Conservation (phyloP, 1,140 invertebrate genomes). For the Drosophila ironensis region DNA sequence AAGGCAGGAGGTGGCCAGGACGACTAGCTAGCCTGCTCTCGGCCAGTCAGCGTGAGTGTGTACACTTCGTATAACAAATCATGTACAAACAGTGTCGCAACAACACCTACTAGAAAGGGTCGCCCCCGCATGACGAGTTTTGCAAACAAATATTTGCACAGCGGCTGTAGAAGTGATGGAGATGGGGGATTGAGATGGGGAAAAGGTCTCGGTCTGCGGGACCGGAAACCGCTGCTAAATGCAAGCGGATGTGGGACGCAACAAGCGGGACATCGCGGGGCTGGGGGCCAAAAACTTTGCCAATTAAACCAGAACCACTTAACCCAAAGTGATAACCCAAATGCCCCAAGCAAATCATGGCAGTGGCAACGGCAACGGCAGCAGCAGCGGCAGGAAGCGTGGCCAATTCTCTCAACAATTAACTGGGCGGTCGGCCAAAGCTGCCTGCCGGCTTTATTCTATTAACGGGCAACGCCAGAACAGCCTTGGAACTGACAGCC, state of each 20-base stretch:
- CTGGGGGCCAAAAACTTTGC: constrained; percentile 42
- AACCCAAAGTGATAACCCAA: constrained; percentile 47
- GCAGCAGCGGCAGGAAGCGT: constrained; percentile 36
- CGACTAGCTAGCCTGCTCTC: not conserved
- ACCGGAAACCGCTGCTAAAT: constrained; percentile 52
- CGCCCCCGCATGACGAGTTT: constrained; percentile 8
- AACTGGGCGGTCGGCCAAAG: constrained; percentile 29
- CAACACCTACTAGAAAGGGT: constrained; percentile 32
- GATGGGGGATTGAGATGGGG: not conserved
- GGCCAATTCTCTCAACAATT: constrained; percentile 67
- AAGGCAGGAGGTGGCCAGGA: not conserved
- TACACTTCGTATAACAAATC: constrained; percentile 72
- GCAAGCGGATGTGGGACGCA: constrained; percentile 33
- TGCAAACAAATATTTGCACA: constrained; percentile 65
- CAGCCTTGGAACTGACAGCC: constrained; percentile 15
- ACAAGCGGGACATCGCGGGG: constrained; percentile 19
- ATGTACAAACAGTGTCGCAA: constrained; percentile 69
- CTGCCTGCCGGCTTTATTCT: constrained; percentile 32
- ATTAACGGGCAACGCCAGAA: constrained; percentile 34
- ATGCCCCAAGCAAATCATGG: constrained; percentile 68
- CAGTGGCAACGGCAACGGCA: too few species aligned
- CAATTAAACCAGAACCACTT: constrained; percentile 53
- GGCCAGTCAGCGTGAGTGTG: constrained; percentile 8
- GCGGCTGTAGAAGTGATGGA: constrained; percentile 2
- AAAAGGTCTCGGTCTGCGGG: not conserved